Evolutionary conservation across 2,888 invertebrate species (phyloP).

Genomic region (Netelia melanura): DNA sequence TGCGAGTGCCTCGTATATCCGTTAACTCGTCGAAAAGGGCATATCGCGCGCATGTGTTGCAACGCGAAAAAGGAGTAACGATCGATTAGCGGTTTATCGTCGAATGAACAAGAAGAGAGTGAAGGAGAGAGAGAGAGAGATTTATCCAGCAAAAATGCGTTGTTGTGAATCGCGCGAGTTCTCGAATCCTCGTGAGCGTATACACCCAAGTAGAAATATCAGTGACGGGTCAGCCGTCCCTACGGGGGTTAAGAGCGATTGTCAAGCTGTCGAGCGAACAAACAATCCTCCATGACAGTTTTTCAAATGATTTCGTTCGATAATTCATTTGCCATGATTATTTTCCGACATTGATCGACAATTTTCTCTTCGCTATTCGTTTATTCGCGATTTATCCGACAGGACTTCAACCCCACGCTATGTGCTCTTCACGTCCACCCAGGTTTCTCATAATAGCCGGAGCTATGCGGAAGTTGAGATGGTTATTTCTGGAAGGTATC

Average conservation of each 20-base stretch:
- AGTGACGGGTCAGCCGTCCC: slow-evolving; percentile 55
- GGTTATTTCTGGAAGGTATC: no score
- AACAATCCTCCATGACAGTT: not conserved
- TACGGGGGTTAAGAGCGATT: not conserved
- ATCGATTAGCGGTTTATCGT: slow-evolving; percentile 61
- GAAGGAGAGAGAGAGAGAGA: not conserved
- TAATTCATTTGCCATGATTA: no score
- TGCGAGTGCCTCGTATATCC: slow-evolving; percentile 8
- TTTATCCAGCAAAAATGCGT: slow-evolving; percentile 28
- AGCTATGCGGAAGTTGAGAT: no score
- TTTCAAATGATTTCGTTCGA: not conserved
- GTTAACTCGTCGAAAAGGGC: not conserved
- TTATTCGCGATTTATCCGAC: no score
- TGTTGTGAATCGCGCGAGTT: slow-evolving; percentile 12
- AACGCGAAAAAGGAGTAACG: slow-evolving; percentile 44
- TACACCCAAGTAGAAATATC: slow-evolving; percentile 54
- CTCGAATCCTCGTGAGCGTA: slow-evolving; percentile 10
- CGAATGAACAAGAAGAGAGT: not conserved
- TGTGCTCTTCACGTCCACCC: no score
- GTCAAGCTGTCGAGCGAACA: no score
- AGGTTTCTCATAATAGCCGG: no score
- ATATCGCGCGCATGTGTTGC: slow-evolving; percentile 27
- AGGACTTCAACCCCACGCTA: no score
- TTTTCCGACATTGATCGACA: no score
- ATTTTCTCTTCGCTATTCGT: no score